A percentile compares a stretch with the other conserved stretches of the same genome.
Evolutionary conservation across 1,140 invertebrate species (phyloP).

Genomic region (Procambarus clarkii): DNA sequence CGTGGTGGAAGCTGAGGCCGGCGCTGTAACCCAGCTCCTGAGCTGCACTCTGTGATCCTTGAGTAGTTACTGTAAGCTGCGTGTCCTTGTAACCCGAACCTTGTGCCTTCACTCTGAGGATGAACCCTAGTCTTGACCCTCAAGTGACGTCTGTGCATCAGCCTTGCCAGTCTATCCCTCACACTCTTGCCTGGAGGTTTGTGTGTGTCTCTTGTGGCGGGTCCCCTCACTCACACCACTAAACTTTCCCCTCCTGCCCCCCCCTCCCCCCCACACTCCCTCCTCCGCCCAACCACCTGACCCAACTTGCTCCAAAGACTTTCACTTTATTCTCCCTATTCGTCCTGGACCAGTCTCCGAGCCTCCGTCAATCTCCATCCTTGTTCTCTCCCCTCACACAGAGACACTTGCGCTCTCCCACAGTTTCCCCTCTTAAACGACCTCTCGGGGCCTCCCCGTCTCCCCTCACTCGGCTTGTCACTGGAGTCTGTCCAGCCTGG

Average conservation of each 20-base stretch:
- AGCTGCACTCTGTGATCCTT: too few relatives aligned
- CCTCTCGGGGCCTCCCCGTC: not conserved
- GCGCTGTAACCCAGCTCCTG: too few relatives aligned
- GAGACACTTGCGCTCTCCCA: not conserved
- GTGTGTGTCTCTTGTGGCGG: too few relatives aligned
- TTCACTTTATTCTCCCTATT: not conserved
- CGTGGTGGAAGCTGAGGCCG: too few relatives aligned
- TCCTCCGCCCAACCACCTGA: not conserved
- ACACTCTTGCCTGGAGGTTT: too few relatives aligned
- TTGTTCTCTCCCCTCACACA: slow-evolving; percentile 10
- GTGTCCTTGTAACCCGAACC: too few relatives aligned
- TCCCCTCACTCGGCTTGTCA: not conserved
- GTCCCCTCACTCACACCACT: not conserved
- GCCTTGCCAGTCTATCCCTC: too few relatives aligned
- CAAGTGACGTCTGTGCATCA: too few relatives aligned
- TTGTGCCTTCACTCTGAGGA: too few relatives aligned
- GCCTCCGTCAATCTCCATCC: not conserved
- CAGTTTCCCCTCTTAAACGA: not conserved
- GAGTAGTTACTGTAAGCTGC: too few relatives aligned
- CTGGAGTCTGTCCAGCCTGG: not conserved
- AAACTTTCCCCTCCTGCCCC: not conserved
- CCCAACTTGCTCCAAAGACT: slow-evolving; percentile 12
- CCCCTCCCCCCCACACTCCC: too few relatives aligned
- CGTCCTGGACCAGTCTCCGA: not conserved
- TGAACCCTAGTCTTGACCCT: too few relatives aligned